Evolutionary conservation across 2,797 vertebrate genomes (phyloP), one percentile per base, ranked within the genome.

Genomic region (Alauda arvensis): DNA sequence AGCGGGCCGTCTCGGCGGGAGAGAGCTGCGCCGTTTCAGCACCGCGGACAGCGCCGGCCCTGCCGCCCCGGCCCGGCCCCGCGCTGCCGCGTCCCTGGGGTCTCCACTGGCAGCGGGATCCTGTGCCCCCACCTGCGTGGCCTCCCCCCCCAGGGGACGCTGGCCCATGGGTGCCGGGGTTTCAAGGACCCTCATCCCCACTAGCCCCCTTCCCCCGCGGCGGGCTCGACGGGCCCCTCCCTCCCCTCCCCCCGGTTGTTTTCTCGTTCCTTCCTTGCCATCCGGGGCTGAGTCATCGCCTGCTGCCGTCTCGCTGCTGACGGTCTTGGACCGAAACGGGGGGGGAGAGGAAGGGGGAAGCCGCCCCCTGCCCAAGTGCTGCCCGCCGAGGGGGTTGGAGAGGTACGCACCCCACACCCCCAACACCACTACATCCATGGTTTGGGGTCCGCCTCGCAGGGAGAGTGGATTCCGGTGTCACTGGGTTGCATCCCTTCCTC

Each of bases 201-300:
- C 8, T 80, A 59, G 56, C 69, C 93, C 88, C 43, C 19, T 86
- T 85, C 39, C 57, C 37, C 56, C 34, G 42, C 83, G 43, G 84
- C 67, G 68, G 52, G 81, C 60, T 83, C 53, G 77, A 74, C 49
- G 88, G 83, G 92, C 77, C 89, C 91, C 91, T 90, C 91, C 93
- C 91, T 91, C 90, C 91, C 92, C 92, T 92, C 92, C 93, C 92
- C 92, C 92, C 81, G 70, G 91, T 91, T 91, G 94, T 94, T 94
- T 92, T 93, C 92, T 91, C 93, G 92, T 85, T 90, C 92, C 82
- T 91, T 92, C 94, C 91, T 85, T 88, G 91, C 92, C 94, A 90
- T 89, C 91, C 94, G 89, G 92, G 92, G 94, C 93, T 92, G 93
- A 92, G 92, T 93, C 93, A 93, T 92, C 91, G 92, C 93, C 85